Conservation (phyloP, 2,797 vertebrate species). For the Myripristis jacobus region DNA sequence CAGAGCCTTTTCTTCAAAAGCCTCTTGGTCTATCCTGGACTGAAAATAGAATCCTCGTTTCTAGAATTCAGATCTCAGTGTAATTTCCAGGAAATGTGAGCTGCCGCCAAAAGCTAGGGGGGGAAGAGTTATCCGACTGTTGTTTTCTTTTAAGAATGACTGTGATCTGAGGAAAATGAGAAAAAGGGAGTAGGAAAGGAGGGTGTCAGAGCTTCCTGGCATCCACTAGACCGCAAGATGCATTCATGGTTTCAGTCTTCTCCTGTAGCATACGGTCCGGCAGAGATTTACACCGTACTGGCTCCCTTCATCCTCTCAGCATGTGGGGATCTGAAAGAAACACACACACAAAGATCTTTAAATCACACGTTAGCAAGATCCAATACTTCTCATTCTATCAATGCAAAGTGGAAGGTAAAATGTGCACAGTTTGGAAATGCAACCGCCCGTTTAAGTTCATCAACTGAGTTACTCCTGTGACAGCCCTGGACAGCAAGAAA, state of each 20-base stretch:
- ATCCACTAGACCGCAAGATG: conserved; percentile 47
- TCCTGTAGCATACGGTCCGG: conserved; percentile 24
- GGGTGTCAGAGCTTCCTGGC: conserved; percentile 52
- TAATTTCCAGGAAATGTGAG: conserved; percentile 68
- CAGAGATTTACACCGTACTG: conserved; percentile 39
- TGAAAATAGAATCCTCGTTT: conserved; percentile 63
- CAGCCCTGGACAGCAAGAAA: background rate
- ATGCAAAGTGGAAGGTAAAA: background rate
- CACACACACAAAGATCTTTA: conserved; percentile 35
- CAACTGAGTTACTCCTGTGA: conserved; percentile 6
- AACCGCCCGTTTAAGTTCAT: background rate
- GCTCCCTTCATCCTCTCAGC: conserved; percentile 48
- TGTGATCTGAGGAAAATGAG: conserved; percentile 36
- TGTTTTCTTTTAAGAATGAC: conserved; percentile 48
- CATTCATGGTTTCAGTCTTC: conserved; percentile 71
- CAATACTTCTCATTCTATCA: background rate
- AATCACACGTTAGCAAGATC: conserved; percentile 13
- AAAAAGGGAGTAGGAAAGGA: conserved; percentile 22
- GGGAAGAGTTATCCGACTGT: conserved; percentile 44
- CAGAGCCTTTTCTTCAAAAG: conserved; percentile 63
- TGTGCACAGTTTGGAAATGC: background rate
- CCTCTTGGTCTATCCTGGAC: conserved; percentile 52
- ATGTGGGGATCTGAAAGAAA: conserved; percentile 69
- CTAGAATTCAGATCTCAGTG: conserved; percentile 59
- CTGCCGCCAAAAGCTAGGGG: conserved; percentile 51